Evolutionary conservation across 2,888 invertebrate genomes (phyloP), one percentile per base, ranked within the genome.

Genomic region (Drosophila hamatofila): DNA sequence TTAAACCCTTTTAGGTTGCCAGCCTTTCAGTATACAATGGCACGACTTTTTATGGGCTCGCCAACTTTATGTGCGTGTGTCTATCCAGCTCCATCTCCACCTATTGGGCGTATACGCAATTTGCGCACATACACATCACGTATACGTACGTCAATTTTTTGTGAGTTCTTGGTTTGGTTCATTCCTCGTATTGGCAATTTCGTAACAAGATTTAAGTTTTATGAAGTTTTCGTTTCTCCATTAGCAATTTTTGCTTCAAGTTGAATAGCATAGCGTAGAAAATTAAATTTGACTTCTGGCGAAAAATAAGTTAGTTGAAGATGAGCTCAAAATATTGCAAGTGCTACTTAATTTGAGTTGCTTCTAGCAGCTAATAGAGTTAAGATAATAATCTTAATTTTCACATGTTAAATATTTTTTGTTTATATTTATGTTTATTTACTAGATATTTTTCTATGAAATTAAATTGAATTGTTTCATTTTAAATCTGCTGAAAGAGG

Each of bases 41-140:
- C 48, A 52, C 23, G 56, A 6, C 18, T 39, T 49, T 49, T 49
- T 49, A 49, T 21, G 49, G 49, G 30, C 14, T 12, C 30, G 2
- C n/a, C 37, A 11, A 52, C 39, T 46, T 33, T 27, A 27, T 14
- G 33, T 18, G 27, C 56, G 21, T 30, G 49, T 57, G 23, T 54
- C 5, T 18, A 3, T 33, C 8, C 25, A 1, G 37, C 30, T 30
- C n/a, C n/a, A n/a, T n/a, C n/a, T 42, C 25, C 16, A n/a, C n/a
- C n/a, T n/a, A n/a, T n/a, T n/a, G 16, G 42, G 30, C 59, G 63
- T 63, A 68, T 72, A 16, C 55, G 55, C 55, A 73, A 73, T 73
- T 16, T 56, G 12, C 39, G 11, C 33, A 35, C 49, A 30, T 3
- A 30, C 54, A 39, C 25, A 44, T 35, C 25, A 51, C 54, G 33